Evolutionary conservation across 2,888 invertebrate genomes (phyloP).

Genomic region (Aphodius sticticus): DNA sequence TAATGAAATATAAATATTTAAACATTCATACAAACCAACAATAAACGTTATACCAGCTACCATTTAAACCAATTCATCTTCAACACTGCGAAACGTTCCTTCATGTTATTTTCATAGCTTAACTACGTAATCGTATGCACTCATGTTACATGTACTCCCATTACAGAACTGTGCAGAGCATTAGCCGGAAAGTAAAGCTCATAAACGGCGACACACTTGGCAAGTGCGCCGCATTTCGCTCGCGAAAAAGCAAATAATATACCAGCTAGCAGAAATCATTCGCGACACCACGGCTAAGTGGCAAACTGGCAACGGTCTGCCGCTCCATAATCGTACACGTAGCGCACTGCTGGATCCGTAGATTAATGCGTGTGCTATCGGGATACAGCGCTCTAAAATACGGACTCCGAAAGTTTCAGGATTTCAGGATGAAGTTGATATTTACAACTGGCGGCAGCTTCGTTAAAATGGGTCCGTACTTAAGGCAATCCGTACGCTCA

Average conservation of each 20-base stretch:
- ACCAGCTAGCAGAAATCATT: neutral
- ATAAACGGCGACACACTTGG: neutral
- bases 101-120: neutral
- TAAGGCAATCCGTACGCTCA: slow-evolving; percentile 6
- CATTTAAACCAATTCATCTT: neutral
- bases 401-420: neutral
- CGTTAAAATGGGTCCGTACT: slow-evolving; percentile 13
- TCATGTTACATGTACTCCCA: neutral
- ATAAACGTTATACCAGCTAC: no score
- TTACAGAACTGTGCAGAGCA: neutral
- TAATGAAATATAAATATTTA: no score
- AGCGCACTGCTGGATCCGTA: neutral
- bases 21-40: no score
- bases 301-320: neutral
- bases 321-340: neutral
- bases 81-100: neutral
- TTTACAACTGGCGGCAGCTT: slow-evolving; percentile 13
- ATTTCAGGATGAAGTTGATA: neutral
- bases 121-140: neutral
- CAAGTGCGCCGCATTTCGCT: neutral
- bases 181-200: neutral
- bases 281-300: neutral
- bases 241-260: neutral
- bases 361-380: neutral
- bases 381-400: neutral